Evolutionary conservation across 2,113 vertebrate genomes (phyloP), one percentile per base, ranked within the genome.

Genomic region (Petromus typicus): DNA sequence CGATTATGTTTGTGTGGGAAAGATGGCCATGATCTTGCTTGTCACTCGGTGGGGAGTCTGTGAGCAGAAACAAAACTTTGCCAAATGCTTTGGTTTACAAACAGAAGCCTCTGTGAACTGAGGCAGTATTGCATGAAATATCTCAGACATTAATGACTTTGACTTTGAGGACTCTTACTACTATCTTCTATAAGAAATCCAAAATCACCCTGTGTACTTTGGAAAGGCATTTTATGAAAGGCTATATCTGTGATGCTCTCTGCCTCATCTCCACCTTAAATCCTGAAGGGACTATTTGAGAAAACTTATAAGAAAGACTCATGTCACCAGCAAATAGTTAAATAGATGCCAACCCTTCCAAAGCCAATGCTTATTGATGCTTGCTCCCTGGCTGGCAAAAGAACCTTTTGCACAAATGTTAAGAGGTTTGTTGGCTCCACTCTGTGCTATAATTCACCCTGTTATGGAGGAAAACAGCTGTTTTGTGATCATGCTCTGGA

Each of bases 391-490:
- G 95, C 66, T 98, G 98, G 98, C 98, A 98, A 93, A 95, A 95
- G 94, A 98, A 96, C 88, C 97, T 97, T 93, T 97, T 98, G 95
- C 98, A 98, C 97, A 98, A 98, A 98, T 97, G 97, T 97, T 98
- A 98, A 98, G 97, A 98, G 98, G 88, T 98, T 98, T 98, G 96
- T 96, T 99, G 98, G 98, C 98, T 98, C 98, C 90, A 93, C 89
- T 25, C 37, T 91, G 95, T 94, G 97, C 98, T 98, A 98, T 98
- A 98, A 99, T 97, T 98, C 97, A 98, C 97, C 94, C 98, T 89
- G 96, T 98, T 98, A 98, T 91, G 79, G 98, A 98, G 97, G 96
- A 97, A 98, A 98, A 98, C 98, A 98, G 98, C 98, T 99, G 98
- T 98, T 98, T 98, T 89, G 76, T 3, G 95, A 98, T 99, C 98